A percentile compares a stretch with the other conserved stretches of the same genome.
These are phyloP conservation scores for Sesia bembeciformis DNA, from an alignment of 2,888 invertebrate species.

Conservation along the genomic window DNA sequence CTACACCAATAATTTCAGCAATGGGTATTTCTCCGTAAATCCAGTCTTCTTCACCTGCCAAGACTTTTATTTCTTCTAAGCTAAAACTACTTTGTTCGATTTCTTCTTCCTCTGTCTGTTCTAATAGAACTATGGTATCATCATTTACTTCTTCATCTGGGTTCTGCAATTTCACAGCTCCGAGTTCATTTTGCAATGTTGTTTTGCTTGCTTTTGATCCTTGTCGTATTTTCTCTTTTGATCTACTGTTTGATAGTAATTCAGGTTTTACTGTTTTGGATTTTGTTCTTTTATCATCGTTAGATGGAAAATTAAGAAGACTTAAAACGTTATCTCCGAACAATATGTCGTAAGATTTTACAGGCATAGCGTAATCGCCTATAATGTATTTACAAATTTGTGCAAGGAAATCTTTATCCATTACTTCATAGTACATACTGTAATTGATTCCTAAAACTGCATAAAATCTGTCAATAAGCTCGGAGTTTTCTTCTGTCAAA, in stretches of 20 bases:
- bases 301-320: conserved; percentile 38
- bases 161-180: conserved; percentile 32
- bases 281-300: conserved; percentile 48
- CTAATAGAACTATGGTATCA: conserved; percentile 16
- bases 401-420: conserved; percentile 70
- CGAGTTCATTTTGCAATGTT: conserved; percentile 25
- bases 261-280: conserved; percentile 53
- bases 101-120: conserved; percentile 26
- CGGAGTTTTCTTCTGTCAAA: conserved; percentile 51
- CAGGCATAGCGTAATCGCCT: conserved; percentile 44
- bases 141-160: conserved; percentile 22
- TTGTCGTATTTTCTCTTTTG: conserved; percentile 36
- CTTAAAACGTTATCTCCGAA: conserved; percentile 56
- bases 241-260: conserved; percentile 26
- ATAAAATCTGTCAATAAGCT: conserved; percentile 75
- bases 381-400: conserved; percentile 62
- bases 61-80: conserved; percentile 29
- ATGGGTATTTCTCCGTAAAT: conserved; percentile 56
- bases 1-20: conserved; percentile 35
- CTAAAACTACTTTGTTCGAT: conserved; percentile 18
- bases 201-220: conserved; percentile 35
- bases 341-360: conserved; percentile 40
- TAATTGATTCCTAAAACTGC: conserved; percentile 72
- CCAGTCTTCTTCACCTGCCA: conserved; percentile 65
- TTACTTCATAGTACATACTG: conserved; percentile 70